Evolutionary conservation across 2,113 vertebrate species (phyloP).

Genomic region (Rousettus leschenaultii): DNA sequence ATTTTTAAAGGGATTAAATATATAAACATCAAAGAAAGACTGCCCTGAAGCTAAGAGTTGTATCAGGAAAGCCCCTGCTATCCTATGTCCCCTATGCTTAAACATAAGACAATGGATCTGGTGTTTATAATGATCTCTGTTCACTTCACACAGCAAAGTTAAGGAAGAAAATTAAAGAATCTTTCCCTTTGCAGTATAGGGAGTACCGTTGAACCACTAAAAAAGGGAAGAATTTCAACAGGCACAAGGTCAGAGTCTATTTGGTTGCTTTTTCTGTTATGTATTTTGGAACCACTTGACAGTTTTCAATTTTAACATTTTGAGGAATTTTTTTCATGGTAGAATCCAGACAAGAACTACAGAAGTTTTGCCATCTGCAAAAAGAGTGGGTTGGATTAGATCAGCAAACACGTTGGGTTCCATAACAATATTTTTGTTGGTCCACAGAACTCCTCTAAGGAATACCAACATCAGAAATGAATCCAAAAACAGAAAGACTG

Average conservation of each 20-base stretch:
- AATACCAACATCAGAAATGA: slow-evolving; percentile 55
- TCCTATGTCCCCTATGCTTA: slow-evolving; percentile 37
- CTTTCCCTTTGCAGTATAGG: slow-evolving; percentile 26
- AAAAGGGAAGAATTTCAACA: slow-evolving; percentile 51
- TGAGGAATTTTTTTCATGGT: slow-evolving; percentile 57
- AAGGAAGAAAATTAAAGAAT: slow-evolving; percentile 51
- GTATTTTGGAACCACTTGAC: slow-evolving; percentile 60
- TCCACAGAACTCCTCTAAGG: slow-evolving; percentile 49
- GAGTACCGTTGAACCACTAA: slow-evolving; percentile 28
- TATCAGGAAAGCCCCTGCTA: slow-evolving; percentile 49
- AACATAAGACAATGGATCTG: slow-evolving; percentile 58
- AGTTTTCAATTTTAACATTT: slow-evolving; percentile 68
- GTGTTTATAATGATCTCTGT: slow-evolving; percentile 32
- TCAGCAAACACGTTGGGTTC: slow-evolving; percentile 66
- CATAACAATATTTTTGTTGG: slow-evolving; percentile 69
- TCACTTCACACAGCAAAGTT: slow-evolving; percentile 34
- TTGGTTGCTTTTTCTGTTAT: slow-evolving; percentile 57
- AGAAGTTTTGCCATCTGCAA: slow-evolving; percentile 73
- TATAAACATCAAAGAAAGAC: slow-evolving; percentile 71
- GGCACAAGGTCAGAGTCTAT: slow-evolving; percentile 57
- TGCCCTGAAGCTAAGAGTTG: slow-evolving; percentile 58
- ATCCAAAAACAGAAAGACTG: slow-evolving; percentile 46
- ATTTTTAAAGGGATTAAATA: slow-evolving; percentile 66
- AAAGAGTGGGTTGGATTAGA: slow-evolving; percentile 64
- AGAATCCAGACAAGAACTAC: slow-evolving; percentile 57